Evolutionary conservation across 64 coral and sea anemone species (phyloP).

Genomic region (Stylophora pistillata): DNA sequence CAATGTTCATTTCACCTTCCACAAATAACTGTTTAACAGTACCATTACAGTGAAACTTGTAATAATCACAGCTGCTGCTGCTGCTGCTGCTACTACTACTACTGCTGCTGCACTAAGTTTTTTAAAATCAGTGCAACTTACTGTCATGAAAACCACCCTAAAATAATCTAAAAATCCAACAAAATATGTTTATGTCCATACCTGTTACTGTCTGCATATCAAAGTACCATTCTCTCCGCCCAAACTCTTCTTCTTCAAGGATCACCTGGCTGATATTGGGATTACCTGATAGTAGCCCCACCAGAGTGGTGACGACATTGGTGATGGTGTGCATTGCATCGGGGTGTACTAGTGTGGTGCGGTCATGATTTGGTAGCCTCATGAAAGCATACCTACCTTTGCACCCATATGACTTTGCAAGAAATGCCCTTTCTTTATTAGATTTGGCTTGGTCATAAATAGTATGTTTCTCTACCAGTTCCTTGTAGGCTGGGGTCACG

Average conservation of each 20-base stretch:
- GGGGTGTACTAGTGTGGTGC: conserved; percentile 38
- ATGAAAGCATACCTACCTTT: conserved; percentile 28
- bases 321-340: conserved; percentile 61
- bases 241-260: conserved; percentile 14
- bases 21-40: not conserved
- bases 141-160: not conserved
- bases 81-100: not conserved
- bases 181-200: conserved; percentile 13
- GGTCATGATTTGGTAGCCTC: conserved; percentile 43
- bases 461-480: not conserved
- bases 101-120: not conserved
- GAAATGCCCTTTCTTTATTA: not conserved
- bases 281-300: conserved; percentile 26
- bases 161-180: not conserved
- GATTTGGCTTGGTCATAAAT: conserved; percentile 19
- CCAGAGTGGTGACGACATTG: conserved; percentile 39
- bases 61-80: not conserved
- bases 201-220: not conserved
- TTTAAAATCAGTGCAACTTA: not conserved
- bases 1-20: not conserved
- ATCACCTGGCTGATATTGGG: conserved; percentile 17
- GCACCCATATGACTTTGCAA: conserved; percentile 42
- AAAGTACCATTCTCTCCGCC: not conserved
- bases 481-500: not conserved
- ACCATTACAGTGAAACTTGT: not conserved